Conservation (phyloP, 2,888 invertebrate genomes). For the Lottia gigantea region DNA sequence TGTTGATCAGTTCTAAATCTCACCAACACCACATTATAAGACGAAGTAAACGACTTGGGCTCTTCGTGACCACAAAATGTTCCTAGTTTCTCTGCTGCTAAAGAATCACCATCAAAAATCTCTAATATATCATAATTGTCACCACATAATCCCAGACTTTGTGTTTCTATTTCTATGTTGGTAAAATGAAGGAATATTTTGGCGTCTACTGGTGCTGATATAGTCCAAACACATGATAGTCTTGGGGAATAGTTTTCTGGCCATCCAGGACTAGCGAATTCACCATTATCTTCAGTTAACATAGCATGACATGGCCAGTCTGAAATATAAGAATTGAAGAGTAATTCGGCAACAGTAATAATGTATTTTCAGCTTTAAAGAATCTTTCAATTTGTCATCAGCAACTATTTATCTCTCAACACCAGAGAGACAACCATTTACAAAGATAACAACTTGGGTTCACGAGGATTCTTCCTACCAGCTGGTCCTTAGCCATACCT, state of each 20-base stretch:
- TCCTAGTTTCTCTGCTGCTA: conserved; percentile 27
- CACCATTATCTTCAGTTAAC: conserved; percentile 51
- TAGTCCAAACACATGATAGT: conserved; percentile 54
- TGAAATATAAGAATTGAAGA: conserved; percentile 26
- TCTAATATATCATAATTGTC: conserved; percentile 49
- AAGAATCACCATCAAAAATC: conserved; percentile 39
- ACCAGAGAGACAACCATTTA: no score
- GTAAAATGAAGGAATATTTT: conserved; percentile 51
- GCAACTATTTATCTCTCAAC: no score
- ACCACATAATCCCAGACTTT: conserved; percentile 47
- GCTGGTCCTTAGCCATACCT: no score
- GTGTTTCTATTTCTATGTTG: conserved; percentile 56
- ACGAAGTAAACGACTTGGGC: conserved; percentile 39
- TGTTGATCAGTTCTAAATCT: conserved; percentile 55
- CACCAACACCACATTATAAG: conserved; percentile 45
- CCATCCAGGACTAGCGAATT: conserved; percentile 62
- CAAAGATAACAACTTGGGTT: no score
- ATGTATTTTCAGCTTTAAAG: no score
- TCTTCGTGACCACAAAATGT: conserved; percentile 45
- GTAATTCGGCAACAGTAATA: no score
- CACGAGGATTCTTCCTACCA: no score
- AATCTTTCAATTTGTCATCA: no score
- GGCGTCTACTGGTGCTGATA: conserved; percentile 46
- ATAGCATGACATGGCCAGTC: conserved; percentile 62
- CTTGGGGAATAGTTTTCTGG: conserved; percentile 54